These are phyloP conservation scores for Forbesichthys agassizii DNA, from an alignment of 2,113 vertebrate species.

Conservation along the genomic window DNA sequence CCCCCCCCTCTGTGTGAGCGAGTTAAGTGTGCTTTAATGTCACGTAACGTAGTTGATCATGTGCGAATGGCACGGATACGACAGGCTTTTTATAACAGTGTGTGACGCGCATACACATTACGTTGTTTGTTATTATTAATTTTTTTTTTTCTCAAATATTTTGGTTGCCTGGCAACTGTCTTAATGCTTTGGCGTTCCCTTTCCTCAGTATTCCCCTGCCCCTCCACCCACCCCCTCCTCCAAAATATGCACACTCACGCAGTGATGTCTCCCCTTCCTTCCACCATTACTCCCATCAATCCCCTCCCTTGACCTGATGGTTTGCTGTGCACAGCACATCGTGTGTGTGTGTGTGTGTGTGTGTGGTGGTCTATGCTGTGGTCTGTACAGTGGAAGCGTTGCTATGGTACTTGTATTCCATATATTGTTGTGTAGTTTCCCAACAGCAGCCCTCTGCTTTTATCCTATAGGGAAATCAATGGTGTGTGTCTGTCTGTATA, in stretches of 20 bases:
- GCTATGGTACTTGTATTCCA: no score
- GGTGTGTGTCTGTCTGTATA: not conserved
- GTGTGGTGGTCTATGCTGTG: not conserved
- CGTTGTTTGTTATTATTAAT: no score
- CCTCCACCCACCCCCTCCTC: conserved; percentile 22
- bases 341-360: not conserved
- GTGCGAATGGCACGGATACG: conserved; percentile 34
- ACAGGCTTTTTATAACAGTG: conserved; percentile 22
- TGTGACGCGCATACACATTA: conserved; percentile 40
- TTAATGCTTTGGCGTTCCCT: conserved; percentile 70
- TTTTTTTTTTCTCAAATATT: not conserved
- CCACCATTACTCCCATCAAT: conserved; percentile 44
- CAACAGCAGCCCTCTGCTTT: no score
- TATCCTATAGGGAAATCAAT: conserved; percentile 10
- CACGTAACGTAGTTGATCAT: not conserved
- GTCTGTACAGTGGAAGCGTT: no score
- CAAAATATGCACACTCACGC: conserved; percentile 51
- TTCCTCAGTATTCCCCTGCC: conserved; percentile 19
- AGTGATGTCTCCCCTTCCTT: conserved; percentile 46
- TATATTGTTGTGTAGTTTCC: no score
- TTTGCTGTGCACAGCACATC: not conserved
- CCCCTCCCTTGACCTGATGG: conserved; percentile 48
- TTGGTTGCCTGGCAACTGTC: conserved; percentile 78
- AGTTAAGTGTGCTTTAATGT: not conserved
- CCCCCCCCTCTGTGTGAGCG: no score